Base-by-base conservation (phyloP, 2,797 vertebrate species). In the Pampus argenteus region DNA sequence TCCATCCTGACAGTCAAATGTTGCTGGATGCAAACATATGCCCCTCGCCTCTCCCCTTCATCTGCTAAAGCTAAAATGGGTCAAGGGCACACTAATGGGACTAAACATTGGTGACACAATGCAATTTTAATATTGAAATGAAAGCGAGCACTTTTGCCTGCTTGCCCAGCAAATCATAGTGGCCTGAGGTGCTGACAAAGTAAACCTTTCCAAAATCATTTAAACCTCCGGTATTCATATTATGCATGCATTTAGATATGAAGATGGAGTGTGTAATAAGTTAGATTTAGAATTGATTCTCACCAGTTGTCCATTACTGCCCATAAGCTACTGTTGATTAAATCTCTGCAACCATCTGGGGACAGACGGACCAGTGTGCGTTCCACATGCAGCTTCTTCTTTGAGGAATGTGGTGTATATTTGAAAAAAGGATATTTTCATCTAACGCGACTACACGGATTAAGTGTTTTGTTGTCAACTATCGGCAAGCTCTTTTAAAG, bases 351-450 rank as follows among this genome's bases (percentile, higher is more conserved):
- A 49, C 29, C 25, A 48, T 22, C 38, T 61, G 29, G 40, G 28
- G 36, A 83, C 38, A 69, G 50, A 28, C 54, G 49, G 22, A 38
- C 20, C n/a, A 42, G 28, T 61, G 1, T 59, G 10, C 71, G 8
- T 17, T 68, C 29, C 58, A 61, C 75, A 56, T 78, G 70, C 54
- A 56, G 18, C 51, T 47, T 66, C 28, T 72, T 56, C 64, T 67
- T 62, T 60, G 57, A 59, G 36, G 38, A 54, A 9, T 65, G 64
- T 13, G 5, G 4, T 28, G 6, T 57, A 28, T n/a, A n/a, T n/a
- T n/a, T n/a, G n/a, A n/a, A n/a, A n/a, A n/a, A n/a, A n/a, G n/a
- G n/a, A n/a, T n/a, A n/a, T n/a, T n/a, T n/a, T n/a, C 38, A 66
- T 54, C 36, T 57, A 34, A 62, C 36, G 29, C 26, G 0, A 14